Evolutionary conservation across 1,140 invertebrate species (phyloP).

Genomic region (Zaprionus gabonicus): DNA sequence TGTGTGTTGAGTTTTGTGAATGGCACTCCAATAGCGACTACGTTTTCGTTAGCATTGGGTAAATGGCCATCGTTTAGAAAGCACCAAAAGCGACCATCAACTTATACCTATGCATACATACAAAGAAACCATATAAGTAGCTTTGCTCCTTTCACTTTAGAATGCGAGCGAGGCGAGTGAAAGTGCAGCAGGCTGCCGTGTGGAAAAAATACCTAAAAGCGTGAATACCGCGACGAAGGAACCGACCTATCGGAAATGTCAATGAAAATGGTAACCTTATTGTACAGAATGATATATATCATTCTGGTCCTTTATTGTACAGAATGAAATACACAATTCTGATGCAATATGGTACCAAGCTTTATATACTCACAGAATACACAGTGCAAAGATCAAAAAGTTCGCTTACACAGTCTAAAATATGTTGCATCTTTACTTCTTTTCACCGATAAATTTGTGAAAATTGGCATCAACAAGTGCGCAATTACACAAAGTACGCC

Average conservation of each 20-base stretch:
- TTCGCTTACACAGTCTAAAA: not conserved
- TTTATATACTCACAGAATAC: not conserved
- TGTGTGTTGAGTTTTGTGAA: constrained; percentile 39
- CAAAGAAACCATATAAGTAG: not conserved
- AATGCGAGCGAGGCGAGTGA: constrained; percentile 59
- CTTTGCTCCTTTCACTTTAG: constrained; percentile 70
- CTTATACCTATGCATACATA: not conserved
- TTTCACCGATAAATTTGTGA: not conserved
- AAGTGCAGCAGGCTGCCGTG: constrained; percentile 45
- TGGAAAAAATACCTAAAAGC: constrained; percentile 3
- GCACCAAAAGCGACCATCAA: constrained; percentile 35
- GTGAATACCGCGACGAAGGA: not conserved
- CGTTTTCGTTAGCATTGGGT: constrained; percentile 1
- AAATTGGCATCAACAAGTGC: constrained; percentile 63
- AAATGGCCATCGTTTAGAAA: constrained; percentile 64
- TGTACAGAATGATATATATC: not conserved
- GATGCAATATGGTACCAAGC: no score
- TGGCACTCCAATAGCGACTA: constrained; percentile 35
- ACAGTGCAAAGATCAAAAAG: not conserved
- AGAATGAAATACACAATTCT: not conserved
- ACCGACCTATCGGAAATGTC: no score
- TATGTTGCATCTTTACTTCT: not conserved
- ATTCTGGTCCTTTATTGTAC: not conserved
- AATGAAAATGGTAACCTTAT: constrained; percentile 5
- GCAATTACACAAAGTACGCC: not conserved